Conservation (phyloP, 2,113 vertebrate species). For the Caloenas nicobarica region DNA sequence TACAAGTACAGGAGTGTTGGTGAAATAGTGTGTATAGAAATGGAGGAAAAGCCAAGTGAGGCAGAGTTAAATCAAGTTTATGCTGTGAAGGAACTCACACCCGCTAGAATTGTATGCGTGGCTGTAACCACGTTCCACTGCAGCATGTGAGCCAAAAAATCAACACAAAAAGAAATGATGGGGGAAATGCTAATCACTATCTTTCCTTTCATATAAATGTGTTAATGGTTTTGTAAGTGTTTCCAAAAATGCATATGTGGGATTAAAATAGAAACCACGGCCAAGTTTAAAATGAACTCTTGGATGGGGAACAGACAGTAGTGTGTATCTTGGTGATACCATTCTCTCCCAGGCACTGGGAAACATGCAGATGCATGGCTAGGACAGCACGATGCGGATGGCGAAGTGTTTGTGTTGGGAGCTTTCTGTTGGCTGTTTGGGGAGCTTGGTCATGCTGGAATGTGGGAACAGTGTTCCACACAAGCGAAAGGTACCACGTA, state of each 20-base stretch:
- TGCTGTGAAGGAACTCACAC: constrained; percentile 23
- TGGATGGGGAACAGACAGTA: constrained; percentile 14
- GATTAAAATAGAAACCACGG: constrained; percentile 45
- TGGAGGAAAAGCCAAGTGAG: background rate
- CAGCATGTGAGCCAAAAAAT: constrained; percentile 7
- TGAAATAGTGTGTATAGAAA: background rate
- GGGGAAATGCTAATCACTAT: constrained; percentile 37
- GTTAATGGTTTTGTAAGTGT: constrained; percentile 62
- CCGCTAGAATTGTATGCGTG: background rate
- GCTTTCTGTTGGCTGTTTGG: background rate
- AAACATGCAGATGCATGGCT: background rate
- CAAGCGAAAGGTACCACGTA: background rate
- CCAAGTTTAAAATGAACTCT: constrained; percentile 57
- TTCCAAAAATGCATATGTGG: constrained; percentile 58
- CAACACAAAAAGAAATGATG: constrained; percentile 32
- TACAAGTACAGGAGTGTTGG: background rate
- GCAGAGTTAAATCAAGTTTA: constrained; percentile 8
- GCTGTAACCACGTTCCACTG: constrained; percentile 42
- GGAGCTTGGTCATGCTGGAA: background rate
- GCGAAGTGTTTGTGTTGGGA: background rate
- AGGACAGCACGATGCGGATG: background rate
- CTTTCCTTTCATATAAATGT: constrained; percentile 61
- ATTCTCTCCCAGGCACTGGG: background rate
- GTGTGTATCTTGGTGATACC: background rate
- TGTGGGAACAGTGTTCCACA: background rate